Evolutionary conservation across 2,797 vertebrate genomes (phyloP), one percentile per base, ranked within the genome.

Genomic region (Acipenser ruthenus): DNA sequence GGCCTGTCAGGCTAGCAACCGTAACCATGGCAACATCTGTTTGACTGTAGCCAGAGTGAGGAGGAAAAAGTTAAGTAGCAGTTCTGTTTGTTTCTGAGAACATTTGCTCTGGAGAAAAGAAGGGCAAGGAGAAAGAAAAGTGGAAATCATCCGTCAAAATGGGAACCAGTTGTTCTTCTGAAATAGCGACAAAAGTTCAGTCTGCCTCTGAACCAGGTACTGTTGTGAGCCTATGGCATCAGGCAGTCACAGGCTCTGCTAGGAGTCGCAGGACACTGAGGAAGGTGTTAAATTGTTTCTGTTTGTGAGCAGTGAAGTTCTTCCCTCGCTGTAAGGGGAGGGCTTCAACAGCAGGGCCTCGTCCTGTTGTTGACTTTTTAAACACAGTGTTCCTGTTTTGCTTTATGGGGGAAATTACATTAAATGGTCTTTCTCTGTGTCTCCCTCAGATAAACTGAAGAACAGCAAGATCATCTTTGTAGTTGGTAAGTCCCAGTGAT

Each of bases 401-500:
- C 59, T 8, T 49, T 48, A 18, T 18, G 23, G 7, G 50, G 9
- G 10, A 51, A 18, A 64, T 3, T 56, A 9, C 9, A 1, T 1
- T n/a, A 52, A 65, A 55, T 53, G 15, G 6, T 59, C 48, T 50
- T 65, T 67, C 53, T 53, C 62, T 72, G 64, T 63, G 37, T 74
- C 55, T 80, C 6, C 59, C 79, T 81, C 87, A 98, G 96, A 97
- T 69, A 98, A 98, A 80, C 86, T 99, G 73, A 98, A 98, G 83
- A 85, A 93, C 60, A 83, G 90, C 69, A 98, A 97, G 85, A 98
- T 99, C 88, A 94, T 99, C 88, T 98, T 99, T 2, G 96, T 99
- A 66, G 96, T 98, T 74, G 96, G 96, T 99, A 83, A 98, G 96
- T 95, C 55, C 7, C 37, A 64, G 47, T 52, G 23, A 47, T 63